phyloP scores from a whole-genome alignment of 2,113 vertebrate genomes.

The Taurulus bubalis region DNA sequence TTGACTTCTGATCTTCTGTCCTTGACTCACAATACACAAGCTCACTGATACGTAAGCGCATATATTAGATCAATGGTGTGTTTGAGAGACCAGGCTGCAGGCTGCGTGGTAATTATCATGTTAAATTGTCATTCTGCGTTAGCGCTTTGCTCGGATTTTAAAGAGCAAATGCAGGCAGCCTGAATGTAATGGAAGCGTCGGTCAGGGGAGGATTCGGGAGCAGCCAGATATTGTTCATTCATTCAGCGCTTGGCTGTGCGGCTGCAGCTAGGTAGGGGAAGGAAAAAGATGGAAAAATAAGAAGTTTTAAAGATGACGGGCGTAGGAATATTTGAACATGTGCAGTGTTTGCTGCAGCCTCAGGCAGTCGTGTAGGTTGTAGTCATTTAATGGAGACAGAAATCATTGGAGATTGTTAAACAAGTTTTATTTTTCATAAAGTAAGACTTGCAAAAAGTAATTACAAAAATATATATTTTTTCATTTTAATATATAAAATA shows the following conservation, averaged over 20 bases:
- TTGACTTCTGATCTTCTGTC: slow-evolving; percentile 13
- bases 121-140: slow-evolving; percentile 31
- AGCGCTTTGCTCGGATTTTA: slow-evolving; percentile 20
- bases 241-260: slow-evolving; percentile 47
- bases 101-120: slow-evolving; percentile 7
- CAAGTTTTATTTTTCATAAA: neutral
- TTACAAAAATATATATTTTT: neutral
- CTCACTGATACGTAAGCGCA: too few relatives aligned
- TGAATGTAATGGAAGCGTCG: slow-evolving; percentile 52
- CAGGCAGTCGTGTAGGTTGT: neutral
- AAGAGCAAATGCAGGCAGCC: slow-evolving; percentile 35
- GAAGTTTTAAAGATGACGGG: slow-evolving; percentile 13
- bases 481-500: too few relatives aligned
- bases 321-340: slow-evolving; percentile 11
- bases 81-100: neutral
- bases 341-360: neutral
- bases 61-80: neutral
- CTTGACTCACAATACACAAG: neutral
- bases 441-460: neutral
- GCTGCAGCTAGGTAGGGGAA: slow-evolving; percentile 51
- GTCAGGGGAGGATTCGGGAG: slow-evolving; percentile 47
- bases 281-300: slow-evolving; percentile 54
- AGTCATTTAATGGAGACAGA: too few relatives aligned
- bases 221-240: slow-evolving; percentile 79
- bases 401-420: neutral